Percentiles rank a stretch among this genome's conserved stretches.
phyloP scores from a whole-genome alignment of 2,113 vertebrate species.

The Lucifuga dentata region DNA sequence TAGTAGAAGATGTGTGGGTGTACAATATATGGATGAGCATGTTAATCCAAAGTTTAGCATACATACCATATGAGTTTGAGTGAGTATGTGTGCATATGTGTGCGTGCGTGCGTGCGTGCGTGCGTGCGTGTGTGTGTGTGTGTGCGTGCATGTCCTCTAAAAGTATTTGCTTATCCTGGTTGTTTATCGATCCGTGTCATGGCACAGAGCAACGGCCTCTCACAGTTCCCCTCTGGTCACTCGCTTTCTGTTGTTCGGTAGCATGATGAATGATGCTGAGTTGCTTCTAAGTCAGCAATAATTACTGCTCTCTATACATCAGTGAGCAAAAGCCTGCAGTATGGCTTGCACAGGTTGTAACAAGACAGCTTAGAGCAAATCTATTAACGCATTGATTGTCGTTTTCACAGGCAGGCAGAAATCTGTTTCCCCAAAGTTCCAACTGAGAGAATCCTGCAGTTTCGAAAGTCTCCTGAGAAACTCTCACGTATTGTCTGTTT shows the following conservation, averaged over 20 bases:
- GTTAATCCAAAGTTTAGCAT: neutral
- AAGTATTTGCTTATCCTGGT: conserved; percentile 7
- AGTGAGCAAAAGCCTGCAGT: conserved; percentile 36
- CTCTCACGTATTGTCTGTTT: conserved; percentile 20
- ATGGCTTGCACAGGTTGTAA: conserved; percentile 36
- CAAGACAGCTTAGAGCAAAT: conserved; percentile 54
- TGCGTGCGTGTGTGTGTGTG: too few relatives aligned
- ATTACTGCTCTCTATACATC: conserved; percentile 55
- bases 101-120: too few relatives aligned
- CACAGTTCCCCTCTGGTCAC: conserved; percentile 6
- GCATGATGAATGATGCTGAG: conserved; percentile 58
- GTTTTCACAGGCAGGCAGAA: conserved; percentile 62
- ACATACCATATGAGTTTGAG: neutral
- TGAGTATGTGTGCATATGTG: conserved; percentile 1
- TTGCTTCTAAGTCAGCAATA: conserved; percentile 61
- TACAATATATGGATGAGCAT: neutral
- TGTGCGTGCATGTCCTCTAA: neutral
- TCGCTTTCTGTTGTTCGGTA: conserved; percentile 16
- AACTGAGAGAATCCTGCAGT: conserved; percentile 37
- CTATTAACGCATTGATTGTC: conserved; percentile 58
- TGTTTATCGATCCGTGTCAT: conserved; percentile 28
- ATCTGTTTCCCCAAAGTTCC: conserved; percentile 53
- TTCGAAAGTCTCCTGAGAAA: conserved; percentile 32
- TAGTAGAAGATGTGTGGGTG: conserved; percentile 1
- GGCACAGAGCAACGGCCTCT: neutral